These are phyloP conservation scores for Epizoanthus scotinus DNA, from an alignment of 92 coral and sea anemone species.

Conservation along the genomic window DNA sequence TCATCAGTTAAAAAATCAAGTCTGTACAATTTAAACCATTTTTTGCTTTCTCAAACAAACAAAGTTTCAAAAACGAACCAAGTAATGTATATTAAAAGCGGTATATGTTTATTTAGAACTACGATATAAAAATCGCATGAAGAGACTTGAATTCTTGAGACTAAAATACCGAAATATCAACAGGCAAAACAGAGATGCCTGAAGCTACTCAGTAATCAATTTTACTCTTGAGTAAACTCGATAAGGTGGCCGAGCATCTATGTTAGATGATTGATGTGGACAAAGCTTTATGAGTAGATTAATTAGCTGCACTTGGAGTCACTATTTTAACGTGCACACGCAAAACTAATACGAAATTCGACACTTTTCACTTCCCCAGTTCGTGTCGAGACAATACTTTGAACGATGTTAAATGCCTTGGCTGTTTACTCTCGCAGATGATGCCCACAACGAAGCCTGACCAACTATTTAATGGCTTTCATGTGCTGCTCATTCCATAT, in stretches of 20 bases:
- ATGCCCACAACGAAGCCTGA: background rate
- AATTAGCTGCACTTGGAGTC: constrained; percentile 6
- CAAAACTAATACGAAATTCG: background rate
- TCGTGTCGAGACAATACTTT: background rate
- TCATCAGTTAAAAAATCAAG: too few relatives aligned
- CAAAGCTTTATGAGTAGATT: background rate
- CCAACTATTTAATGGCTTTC: background rate
- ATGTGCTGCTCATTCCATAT: background rate
- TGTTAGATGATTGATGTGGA: background rate
- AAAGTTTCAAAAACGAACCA: too few relatives aligned
- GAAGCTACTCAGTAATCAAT: background rate
- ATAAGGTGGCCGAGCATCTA: background rate
- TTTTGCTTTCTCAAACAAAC: too few relatives aligned
- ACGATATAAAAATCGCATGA: too few relatives aligned
- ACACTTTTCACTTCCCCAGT: background rate
- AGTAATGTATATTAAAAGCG: too few relatives aligned
- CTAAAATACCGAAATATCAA: constrained; percentile 1
- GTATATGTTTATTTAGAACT: too few relatives aligned
- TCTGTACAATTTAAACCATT: too few relatives aligned
- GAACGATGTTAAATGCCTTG: background rate
- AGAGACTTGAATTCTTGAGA: background rate
- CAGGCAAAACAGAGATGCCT: background rate
- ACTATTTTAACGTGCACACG: constrained; percentile 3
- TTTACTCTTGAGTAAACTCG: background rate
- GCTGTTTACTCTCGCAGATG: background rate